Percentiles rank a stretch among this genome's conserved stretches.
Evolutionary conservation across 2,888 invertebrate species (phyloP).

Genomic region (Oscheius myriophilus): DNA sequence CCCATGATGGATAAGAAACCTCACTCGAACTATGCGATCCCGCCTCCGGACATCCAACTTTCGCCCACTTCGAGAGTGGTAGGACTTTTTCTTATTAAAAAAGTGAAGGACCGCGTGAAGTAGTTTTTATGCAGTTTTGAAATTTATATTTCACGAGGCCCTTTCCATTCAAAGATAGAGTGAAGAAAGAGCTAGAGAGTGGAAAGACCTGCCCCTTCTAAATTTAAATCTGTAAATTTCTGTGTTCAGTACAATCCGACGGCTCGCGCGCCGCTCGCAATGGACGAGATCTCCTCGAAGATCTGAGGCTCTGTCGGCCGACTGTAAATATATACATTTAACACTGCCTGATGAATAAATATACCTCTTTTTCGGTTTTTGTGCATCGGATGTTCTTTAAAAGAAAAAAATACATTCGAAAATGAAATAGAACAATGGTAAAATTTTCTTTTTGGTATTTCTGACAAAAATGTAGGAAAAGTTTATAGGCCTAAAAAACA

Average conservation of each 20-base stretch:
- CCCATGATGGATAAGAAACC: slow-evolving; percentile 10
- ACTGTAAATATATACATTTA: neutral
- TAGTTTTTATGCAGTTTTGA: too few species aligned
- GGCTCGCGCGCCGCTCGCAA: slow-evolving; percentile 25
- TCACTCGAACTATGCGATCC: slow-evolving; percentile 18
- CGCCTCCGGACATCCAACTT: slow-evolving; percentile 22
- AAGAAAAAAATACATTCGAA: too few species aligned
- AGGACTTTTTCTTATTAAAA: neutral
- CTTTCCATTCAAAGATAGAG: too few species aligned
- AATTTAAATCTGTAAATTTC: neutral
- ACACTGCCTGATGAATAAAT: slow-evolving; percentile 24
- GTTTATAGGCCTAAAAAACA: too few species aligned
- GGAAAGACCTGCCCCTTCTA: too few species aligned
- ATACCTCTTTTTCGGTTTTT: neutral
- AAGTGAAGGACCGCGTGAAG: too few species aligned
- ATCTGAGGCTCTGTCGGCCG: slow-evolving; percentile 14
- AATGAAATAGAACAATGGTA: too few species aligned
- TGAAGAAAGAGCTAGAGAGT: too few species aligned
- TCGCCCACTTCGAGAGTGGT: slow-evolving; percentile 13
- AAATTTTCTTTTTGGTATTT: too few species aligned
- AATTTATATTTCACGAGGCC: too few species aligned
- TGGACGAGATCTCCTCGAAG: slow-evolving; percentile 23
- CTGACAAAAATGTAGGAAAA: too few species aligned
- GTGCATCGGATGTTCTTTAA: too few species aligned
- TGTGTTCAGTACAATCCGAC: slow-evolving; percentile 14